Conservation (phyloP, 2,113 vertebrate genomes). For the Oreamnos americanus region DNA sequence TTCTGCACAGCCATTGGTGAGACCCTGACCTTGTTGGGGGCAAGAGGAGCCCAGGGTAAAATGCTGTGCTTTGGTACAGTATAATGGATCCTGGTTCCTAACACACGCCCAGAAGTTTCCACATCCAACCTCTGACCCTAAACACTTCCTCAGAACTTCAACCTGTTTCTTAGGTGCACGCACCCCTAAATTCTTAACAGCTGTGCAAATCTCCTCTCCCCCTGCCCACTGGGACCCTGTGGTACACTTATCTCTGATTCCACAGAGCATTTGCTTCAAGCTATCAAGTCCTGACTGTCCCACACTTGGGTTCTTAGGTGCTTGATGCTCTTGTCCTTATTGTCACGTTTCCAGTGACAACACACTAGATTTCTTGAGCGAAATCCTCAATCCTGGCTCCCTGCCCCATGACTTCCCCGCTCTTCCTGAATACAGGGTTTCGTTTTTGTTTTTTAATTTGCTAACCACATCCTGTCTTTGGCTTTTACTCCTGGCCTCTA, state of each 20-base stretch:
- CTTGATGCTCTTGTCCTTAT: neutral
- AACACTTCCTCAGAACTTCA: neutral
- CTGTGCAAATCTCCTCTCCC: neutral
- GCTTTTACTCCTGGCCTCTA: neutral
- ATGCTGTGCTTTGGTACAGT: neutral
- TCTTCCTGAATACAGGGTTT: neutral
- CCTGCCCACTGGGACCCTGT: neutral
- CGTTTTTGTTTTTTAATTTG: neutral
- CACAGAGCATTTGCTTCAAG: neutral
- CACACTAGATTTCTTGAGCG: neutral
- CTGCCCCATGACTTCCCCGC: neutral
- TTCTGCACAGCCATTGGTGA: slow-evolving; percentile 95
- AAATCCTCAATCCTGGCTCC: neutral
- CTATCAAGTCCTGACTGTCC: neutral
- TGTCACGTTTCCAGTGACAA: neutral
- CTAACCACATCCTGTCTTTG: neutral
- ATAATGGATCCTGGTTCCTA: neutral
- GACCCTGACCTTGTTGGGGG: slow-evolving; percentile 21
- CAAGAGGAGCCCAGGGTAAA: neutral
- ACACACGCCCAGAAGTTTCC: neutral
- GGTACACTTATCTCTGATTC: neutral
- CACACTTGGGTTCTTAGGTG: neutral
- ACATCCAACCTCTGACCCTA: neutral
- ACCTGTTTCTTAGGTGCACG: neutral
- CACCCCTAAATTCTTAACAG: neutral